Evolutionary conservation across 2,113 vertebrate species (phyloP), one percentile per base, ranked within the genome.

Genomic region (Epinephelus cyanopodus): DNA sequence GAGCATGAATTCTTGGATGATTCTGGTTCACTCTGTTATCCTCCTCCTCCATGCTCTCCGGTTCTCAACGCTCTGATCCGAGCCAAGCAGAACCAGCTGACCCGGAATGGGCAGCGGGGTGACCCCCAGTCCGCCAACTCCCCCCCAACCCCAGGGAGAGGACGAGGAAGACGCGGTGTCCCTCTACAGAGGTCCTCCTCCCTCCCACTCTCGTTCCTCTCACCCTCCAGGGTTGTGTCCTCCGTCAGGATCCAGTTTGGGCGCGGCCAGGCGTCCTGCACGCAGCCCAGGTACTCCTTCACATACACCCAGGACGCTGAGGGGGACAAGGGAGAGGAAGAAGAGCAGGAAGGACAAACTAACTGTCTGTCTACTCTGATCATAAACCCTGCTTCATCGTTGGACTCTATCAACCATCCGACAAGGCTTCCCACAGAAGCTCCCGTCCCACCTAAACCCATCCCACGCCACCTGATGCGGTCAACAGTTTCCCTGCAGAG

Each of bases 151-250:
- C 92, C 23, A 87, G 93, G 76, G 61, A 23, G 64, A 90, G 94
- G 0, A 6, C 15, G 65, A 90, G 94, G 62, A 23, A 71, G 79
- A 90, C 93, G 0, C 87, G 94, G 68, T 86, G 85, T 87, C 82
- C 96, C 96, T 17, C 85, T 99, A 3, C 93, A 96, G 85, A 96
- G 98, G 45, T 97, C 98, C 76, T 97, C 96, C 67, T 99, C 98
- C n/a, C 92, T 99, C 62, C 98, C 98, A 6, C 91, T 94, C 60
- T 95, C 97, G 0, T 77, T 97, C 39, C 76, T 97, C 53, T 97
- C 86, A 58, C 97, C 97, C 1, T 91, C 97, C 10, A 96, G 92
- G 71, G 96, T 98, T 0, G 97, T 99, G 62, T 98, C 98, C 39
- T 97, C 97, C 4, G 93, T 99, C 75, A 97, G 96, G 23, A 96